A percentile compares a stretch with the other conserved stretches of the same genome.
phyloP scores from a whole-genome alignment of 2,888 invertebrate genomes.

The Ennomos fuscantarius region DNA sequence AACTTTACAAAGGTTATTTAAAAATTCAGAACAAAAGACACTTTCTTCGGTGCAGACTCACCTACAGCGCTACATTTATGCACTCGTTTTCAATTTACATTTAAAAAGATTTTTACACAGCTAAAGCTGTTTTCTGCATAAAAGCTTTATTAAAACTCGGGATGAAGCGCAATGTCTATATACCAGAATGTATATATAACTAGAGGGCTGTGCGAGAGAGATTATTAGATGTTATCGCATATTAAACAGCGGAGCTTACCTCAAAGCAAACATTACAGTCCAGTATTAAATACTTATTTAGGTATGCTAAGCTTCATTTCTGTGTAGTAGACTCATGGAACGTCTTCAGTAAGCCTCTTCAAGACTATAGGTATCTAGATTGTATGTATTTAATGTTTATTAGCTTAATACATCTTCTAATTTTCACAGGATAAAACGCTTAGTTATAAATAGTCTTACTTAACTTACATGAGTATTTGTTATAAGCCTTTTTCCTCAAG shows the following conservation, averaged over 20 bases:
- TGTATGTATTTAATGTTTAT: too few relatives aligned
- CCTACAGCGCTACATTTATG: conserved; percentile 33
- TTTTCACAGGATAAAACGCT: too few relatives aligned
- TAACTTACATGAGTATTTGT: too few relatives aligned
- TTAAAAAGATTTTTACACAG: conserved; percentile 30
- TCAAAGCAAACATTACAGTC: conserved; percentile 16
- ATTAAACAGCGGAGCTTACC: conserved; percentile 25
- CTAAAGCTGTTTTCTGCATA: conserved; percentile 8
- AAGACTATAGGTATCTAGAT: too few relatives aligned
- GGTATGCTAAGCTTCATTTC: conserved; percentile 1
- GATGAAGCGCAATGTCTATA: conserved; percentile 5
- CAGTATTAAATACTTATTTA: conserved; percentile 19
- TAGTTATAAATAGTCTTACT: too few relatives aligned
- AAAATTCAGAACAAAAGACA: conserved; percentile 42
- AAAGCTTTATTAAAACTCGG: neutral
- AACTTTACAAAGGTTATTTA: conserved; percentile 37
- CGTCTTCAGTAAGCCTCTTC: too few relatives aligned
- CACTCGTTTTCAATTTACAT: conserved; percentile 39
- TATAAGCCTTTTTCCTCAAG: conserved; percentile 1
- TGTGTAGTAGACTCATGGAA: too few relatives aligned
- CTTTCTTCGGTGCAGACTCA: conserved; percentile 30
- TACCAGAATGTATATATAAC: conserved; percentile 13
- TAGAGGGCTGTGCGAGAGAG: conserved; percentile 13
- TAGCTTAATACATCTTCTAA: too few relatives aligned
- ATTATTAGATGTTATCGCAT: conserved; percentile 30